Conservation (phyloP, 2,113 vertebrate species). For the Cyanoramphus novaezelandiae region DNA sequence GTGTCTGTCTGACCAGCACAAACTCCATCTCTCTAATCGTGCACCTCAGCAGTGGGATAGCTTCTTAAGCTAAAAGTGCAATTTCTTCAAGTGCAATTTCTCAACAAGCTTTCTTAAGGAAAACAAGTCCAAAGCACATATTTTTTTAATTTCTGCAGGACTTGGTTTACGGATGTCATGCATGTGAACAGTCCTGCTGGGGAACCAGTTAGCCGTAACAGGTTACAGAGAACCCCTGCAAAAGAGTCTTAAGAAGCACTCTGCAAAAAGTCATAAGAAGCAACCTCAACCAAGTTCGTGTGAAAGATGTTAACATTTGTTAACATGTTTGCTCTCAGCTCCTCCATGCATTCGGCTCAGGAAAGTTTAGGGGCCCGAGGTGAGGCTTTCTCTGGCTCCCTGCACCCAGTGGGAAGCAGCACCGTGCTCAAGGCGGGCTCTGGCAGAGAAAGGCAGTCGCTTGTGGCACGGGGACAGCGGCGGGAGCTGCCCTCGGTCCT, state of each 20-base stretch:
- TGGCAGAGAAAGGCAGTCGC: not conserved
- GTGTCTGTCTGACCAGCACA: not conserved
- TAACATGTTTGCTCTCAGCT: not conserved
- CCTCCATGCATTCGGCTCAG: not conserved
- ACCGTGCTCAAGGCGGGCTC: not conserved
- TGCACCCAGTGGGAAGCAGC: not conserved
- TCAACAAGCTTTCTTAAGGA: not conserved
- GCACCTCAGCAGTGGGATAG: not conserved
- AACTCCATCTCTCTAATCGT: not conserved
- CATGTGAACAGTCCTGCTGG: not conserved
- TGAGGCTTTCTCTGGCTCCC: not conserved
- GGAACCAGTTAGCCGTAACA: not conserved
- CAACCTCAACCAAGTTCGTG: not conserved
- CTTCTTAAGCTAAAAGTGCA: not conserved
- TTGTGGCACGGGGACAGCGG: not conserved
- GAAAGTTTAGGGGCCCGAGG: not conserved
- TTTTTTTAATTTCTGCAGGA: not conserved
- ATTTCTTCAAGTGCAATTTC: not conserved
- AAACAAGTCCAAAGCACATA: not conserved
- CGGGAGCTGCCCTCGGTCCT: rapidly evolving
- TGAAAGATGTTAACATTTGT: not conserved
- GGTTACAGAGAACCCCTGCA: not conserved
- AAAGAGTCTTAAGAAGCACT: not conserved
- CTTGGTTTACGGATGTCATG: not conserved
- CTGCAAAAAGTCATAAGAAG: not conserved